Conservation (phyloP, 2,797 vertebrate species). For the Aselliscus stoliczkanus region DNA sequence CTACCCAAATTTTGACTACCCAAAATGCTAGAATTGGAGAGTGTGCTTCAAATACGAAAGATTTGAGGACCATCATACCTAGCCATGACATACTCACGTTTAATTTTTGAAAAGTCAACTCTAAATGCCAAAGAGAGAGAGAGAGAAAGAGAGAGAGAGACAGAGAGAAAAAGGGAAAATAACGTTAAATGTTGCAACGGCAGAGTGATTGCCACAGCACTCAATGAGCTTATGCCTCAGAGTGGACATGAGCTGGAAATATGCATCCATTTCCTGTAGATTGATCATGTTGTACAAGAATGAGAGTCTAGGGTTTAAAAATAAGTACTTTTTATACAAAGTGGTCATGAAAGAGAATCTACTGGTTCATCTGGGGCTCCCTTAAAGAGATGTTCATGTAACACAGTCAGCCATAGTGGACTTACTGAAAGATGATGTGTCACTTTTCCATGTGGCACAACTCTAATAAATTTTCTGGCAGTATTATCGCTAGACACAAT, state of each 20-base stretch:
- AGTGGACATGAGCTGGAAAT: neutral
- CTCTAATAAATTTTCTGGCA: neutral
- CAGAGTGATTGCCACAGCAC: neutral
- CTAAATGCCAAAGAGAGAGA: neutral
- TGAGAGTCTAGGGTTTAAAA: neutral
- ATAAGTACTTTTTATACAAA: neutral
- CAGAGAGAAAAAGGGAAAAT: neutral
- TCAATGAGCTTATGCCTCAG: neutral
- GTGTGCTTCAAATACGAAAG: neutral
- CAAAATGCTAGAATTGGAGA: neutral
- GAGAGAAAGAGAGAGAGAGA: neutral
- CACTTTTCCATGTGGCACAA: neutral
- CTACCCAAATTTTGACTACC: neutral
- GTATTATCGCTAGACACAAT: neutral
- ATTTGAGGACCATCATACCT: neutral
- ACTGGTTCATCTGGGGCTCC: neutral
- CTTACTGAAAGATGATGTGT: neutral
- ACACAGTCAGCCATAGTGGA: neutral
- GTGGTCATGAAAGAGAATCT: neutral
- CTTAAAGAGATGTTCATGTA: neutral
- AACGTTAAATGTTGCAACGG: neutral
- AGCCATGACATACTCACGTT: neutral
- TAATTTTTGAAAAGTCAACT: neutral
- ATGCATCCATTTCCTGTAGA: neutral
- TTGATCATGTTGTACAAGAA: neutral